Percentiles rank a stretch among this genome's conserved stretches.
Evolutionary conservation across 30 jellyfish, hydroid and myxozoan species (phyloP).

Genomic region (Nemopilema nomurai): DNA sequence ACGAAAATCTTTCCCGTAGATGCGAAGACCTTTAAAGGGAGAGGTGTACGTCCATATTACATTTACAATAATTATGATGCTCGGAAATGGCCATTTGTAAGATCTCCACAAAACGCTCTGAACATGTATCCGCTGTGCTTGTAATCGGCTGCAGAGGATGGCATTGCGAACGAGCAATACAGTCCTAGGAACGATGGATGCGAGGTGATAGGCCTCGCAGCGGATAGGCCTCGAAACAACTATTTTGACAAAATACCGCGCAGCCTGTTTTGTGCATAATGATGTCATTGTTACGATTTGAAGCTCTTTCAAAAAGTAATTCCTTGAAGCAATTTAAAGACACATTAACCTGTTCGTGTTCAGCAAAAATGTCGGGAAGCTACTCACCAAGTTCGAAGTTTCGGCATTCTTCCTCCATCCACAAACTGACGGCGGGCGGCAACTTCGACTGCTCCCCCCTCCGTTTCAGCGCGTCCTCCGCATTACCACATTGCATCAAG

Average conservation of each 20-base stretch:
- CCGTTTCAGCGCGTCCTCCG: slow-evolving; percentile 57
- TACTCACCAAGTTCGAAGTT: slow-evolving; percentile 82
- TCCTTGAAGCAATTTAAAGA: neutral
- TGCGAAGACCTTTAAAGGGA: slow-evolving; percentile 78
- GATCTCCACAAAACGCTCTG: no score
- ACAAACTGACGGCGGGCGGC: slow-evolving; percentile 68
- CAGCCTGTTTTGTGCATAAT: no score
- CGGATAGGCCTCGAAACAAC: no score
- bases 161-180: no score
- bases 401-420: slow-evolving; percentile 94
- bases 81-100: no score
- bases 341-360: neutral
- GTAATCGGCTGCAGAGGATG: no score
- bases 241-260: no score
- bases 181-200: no score
- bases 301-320: neutral
- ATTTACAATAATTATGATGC: no score
- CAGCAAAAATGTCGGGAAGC: neutral
- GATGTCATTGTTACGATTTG: no score
- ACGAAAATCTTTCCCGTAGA: slow-evolving; percentile 96
- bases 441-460: slow-evolving; percentile 69
- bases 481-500: slow-evolving; percentile 77
- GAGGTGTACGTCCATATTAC: neutral
- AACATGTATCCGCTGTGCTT: no score
- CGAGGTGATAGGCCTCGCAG: no score